Evolutionary conservation across 2,888 invertebrate genomes (phyloP).

Genomic region (Diachrysia chrysitis): DNA sequence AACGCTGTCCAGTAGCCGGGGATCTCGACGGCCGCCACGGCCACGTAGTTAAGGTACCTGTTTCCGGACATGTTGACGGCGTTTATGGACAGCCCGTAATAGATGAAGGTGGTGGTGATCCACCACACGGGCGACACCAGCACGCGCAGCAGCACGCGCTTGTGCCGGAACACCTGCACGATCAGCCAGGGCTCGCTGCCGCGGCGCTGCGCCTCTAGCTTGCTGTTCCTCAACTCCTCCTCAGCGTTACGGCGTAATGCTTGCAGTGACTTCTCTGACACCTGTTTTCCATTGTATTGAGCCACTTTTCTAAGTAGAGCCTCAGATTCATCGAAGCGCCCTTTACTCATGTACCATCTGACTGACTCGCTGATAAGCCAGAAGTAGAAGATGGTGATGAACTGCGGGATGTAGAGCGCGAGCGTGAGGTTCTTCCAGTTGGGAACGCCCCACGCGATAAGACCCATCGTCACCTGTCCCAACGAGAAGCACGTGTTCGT

Average conservation of each 20-base stretch:
- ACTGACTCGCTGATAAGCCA: conserved; percentile 92
- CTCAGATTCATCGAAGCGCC: conserved; percentile 90
- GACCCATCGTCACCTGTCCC: conserved; percentile 91
- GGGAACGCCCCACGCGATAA: conserved; percentile 91
- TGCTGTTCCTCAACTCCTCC: conserved; percentile 61
- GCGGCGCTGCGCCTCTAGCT: conserved; percentile 9
- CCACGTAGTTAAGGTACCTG: conserved; percentile 90
- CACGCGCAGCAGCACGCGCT: conserved; percentile 65
- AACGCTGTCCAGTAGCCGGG: conserved; percentile 91
- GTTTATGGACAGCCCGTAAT: conserved; percentile 91
- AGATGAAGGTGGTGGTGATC: conserved; percentile 91
- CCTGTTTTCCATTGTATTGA: conserved; percentile 84
- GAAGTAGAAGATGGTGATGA: conserved; percentile 90
- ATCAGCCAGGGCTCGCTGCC: conserved; percentile 70
- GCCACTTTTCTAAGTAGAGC: conserved; percentile 90
- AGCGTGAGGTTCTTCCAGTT: conserved; percentile 92
- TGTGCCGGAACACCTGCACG: conserved; percentile 69
- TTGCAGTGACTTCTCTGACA: conserved; percentile 72
- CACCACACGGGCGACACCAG: conserved; percentile 87
- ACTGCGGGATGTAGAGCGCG: conserved; percentile 91
- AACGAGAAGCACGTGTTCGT: conserved; percentile 91
- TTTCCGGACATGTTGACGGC: conserved; percentile 91
- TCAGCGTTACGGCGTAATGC: conserved; percentile 66
- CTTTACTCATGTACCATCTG: conserved; percentile 93
- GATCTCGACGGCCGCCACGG: conserved; percentile 90